Percentiles rank a stretch among this genome's conserved stretches.
Evolutionary conservation across 2,888 invertebrate species (phyloP).

Genomic region (Dione juno): DNA sequence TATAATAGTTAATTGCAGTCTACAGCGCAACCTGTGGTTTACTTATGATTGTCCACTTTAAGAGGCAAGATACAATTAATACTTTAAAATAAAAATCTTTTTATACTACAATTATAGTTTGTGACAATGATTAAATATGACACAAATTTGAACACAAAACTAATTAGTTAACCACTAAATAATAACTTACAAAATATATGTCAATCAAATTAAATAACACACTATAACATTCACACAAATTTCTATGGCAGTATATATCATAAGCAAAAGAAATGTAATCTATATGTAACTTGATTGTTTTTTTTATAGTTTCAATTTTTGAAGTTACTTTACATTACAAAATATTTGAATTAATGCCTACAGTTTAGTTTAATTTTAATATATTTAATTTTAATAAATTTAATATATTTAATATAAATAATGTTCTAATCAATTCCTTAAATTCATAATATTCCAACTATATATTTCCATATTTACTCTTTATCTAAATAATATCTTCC

Average conservation of each 20-base stretch:
- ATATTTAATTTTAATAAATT: too few species aligned
- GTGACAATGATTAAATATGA: slow-evolving; percentile 77
- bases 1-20: slow-evolving; percentile 12
- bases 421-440: slow-evolving; percentile 8
- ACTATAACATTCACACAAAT: slow-evolving; percentile 46
- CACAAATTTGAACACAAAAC: slow-evolving; percentile 81
- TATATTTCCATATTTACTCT: too few species aligned
- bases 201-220: slow-evolving; percentile 45
- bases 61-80: slow-evolving; percentile 41
- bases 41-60: slow-evolving; percentile 11
- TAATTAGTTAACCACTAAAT: slow-evolving; percentile 59
- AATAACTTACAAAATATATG: slow-evolving; percentile 43
- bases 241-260: slow-evolving; percentile 50
- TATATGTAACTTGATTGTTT: neutral
- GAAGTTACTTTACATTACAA: neutral
- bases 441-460: neutral
- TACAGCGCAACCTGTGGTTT: neutral
- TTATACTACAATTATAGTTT: slow-evolving; percentile 53
- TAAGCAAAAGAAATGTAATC: slow-evolving; percentile 30
- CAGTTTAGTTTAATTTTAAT: neutral
- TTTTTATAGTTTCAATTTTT: neutral
- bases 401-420: too few species aligned
- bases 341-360: neutral
- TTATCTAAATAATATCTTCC: too few species aligned
- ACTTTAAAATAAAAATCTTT: slow-evolving; percentile 36